A percentile compares a stretch with the other conserved stretches of the same genome.
Evolutionary conservation across 2,113 vertebrate genomes (phyloP).

Genomic region (Phyllopteryx taeniolatus): DNA sequence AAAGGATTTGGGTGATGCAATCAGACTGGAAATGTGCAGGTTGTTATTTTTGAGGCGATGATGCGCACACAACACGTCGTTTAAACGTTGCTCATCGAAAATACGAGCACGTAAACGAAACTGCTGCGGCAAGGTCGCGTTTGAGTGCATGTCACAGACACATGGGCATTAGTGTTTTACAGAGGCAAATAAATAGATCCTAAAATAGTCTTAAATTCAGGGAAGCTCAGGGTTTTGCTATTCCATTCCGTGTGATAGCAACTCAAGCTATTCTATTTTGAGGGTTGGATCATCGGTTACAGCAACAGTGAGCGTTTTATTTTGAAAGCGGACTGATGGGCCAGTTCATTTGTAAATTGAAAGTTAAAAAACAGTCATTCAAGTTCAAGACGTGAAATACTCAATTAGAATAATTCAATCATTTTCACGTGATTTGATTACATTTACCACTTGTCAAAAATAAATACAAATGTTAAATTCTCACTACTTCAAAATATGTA

Average conservation of each 20-base stretch:
- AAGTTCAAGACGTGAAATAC: too few species aligned
- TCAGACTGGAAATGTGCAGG: background rate
- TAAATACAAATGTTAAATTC: too few species aligned
- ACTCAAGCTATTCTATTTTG: background rate
- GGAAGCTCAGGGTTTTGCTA: background rate
- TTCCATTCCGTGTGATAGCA: background rate
- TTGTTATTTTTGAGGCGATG: slow-evolving; percentile 4
- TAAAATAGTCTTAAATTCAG: background rate
- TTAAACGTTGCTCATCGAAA: background rate
- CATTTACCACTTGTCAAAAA: too few species aligned
- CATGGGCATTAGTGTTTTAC: background rate
- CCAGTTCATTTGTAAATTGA: too few species aligned
- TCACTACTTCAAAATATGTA: too few species aligned
- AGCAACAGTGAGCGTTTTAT: too few species aligned
- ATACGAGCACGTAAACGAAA: background rate
- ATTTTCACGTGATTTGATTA: too few species aligned
- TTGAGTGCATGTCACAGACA: background rate
- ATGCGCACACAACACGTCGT: background rate
- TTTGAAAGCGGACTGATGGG: too few species aligned
- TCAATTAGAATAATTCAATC: too few species aligned
- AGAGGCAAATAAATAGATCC: background rate
- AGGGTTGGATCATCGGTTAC: background rate
- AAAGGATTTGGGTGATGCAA: background rate
- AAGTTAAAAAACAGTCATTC: too few species aligned
- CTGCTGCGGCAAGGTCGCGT: background rate